Evolutionary conservation across 1,140 invertebrate species (phyloP).

Genomic region (Zaprionus kolodkinae): DNA sequence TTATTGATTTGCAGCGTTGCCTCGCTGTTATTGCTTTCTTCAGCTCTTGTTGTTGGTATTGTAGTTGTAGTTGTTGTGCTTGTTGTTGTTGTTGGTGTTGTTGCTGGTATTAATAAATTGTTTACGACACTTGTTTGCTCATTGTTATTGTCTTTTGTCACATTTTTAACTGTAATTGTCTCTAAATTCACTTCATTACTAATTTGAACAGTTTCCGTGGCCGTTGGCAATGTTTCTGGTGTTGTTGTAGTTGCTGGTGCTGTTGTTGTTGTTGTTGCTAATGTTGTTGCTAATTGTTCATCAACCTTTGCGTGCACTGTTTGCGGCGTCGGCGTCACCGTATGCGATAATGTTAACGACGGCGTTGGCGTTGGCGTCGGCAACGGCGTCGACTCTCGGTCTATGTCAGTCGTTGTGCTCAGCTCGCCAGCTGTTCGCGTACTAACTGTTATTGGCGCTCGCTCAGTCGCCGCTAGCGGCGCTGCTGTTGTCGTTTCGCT

Average conservation of each 20-base stretch:
- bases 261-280: constrained; percentile 12
- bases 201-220: constrained; percentile 75
- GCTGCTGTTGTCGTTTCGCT: constrained; percentile 44
- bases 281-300: constrained; percentile 36
- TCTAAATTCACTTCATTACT: constrained; percentile 82
- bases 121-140: constrained; percentile 31
- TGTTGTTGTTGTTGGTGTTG: constrained; percentile 25
- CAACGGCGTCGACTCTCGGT: constrained; percentile 6
- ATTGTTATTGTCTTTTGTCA: constrained; percentile 32
- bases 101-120: constrained; percentile 28
- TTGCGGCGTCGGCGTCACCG: constrained; percentile 30
- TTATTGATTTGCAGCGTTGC: constrained; percentile 59
- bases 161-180: constrained; percentile 63
- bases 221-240: constrained; percentile 44
- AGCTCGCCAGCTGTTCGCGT: constrained; percentile 63
- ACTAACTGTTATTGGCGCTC: constrained; percentile 63
- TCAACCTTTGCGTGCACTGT: constrained; percentile 34
- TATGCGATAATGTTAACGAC: constrained; percentile 18
- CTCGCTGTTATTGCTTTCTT: constrained; percentile 27
- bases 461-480: constrained; percentile 42
- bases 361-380: constrained; percentile 30
- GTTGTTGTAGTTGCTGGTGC: constrained; percentile 20
- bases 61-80: constrained; percentile 7
- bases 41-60: constrained; percentile 18
- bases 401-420: constrained; percentile 41